A percentile compares a stretch with the other conserved stretches of the same genome.
Conservation (phyloP, 2,888 invertebrate species). For the Synergus gifuensis region DNA sequence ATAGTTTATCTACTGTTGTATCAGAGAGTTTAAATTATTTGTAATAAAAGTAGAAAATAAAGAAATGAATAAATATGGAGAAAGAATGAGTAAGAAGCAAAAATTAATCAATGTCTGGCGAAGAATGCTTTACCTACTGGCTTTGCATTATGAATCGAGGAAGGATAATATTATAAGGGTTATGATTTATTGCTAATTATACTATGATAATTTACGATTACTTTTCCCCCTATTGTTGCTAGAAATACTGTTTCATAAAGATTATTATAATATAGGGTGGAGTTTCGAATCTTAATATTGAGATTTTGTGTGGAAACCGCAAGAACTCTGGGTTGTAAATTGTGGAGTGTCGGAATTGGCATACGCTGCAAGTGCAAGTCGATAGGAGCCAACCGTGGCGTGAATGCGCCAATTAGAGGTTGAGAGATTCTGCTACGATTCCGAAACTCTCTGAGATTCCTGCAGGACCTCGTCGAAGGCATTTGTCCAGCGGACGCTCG, state of each 20-base stretch:
- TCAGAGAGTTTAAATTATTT: too few species aligned
- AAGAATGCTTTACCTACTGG: neutral
- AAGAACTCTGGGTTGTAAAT: slow-evolving; percentile 32
- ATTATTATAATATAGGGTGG: neutral
- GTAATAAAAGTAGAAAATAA: neutral
- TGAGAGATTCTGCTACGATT: slow-evolving; percentile 72
- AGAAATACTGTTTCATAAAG: neutral
- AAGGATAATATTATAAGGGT: neutral
- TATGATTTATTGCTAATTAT: neutral
- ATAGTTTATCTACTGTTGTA: neutral
- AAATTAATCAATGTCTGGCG: neutral
- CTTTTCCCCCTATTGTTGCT: neutral
- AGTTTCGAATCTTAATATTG: slow-evolving; percentile 7
- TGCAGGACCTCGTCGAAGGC: slow-evolving; percentile 72
- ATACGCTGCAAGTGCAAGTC: slow-evolving; percentile 43
- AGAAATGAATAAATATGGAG: neutral
- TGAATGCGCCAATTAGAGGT: slow-evolving; percentile 75
- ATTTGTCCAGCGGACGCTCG: slow-evolving; percentile 71
- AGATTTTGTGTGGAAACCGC: slow-evolving; percentile 14
- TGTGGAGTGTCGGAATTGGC: slow-evolving; percentile 38
- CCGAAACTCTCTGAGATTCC: slow-evolving; percentile 72
- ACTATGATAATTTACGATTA: neutral
- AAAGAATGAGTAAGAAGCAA: neutral
- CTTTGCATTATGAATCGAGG: neutral
- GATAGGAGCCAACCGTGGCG: slow-evolving; percentile 51